phyloP scores from a whole-genome alignment of 2,888 invertebrate species.

The Halocaridina rubra region DNA sequence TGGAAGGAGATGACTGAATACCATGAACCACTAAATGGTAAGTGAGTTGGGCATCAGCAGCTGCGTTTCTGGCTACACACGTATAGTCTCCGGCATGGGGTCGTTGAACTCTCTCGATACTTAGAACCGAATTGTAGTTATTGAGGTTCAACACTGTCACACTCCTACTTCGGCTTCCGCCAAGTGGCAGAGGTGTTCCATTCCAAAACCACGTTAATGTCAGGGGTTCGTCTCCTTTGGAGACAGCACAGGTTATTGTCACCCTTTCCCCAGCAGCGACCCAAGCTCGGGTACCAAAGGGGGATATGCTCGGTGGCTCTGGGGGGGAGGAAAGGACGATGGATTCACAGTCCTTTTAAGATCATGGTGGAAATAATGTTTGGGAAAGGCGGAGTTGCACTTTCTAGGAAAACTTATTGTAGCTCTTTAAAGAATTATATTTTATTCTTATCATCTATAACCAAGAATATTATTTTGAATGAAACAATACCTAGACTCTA shows the following conservation, averaged over 20 bases:
- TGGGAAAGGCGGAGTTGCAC: too few relatives aligned
- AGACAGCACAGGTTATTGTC: conserved; percentile 70
- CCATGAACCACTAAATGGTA: conserved; percentile 69
- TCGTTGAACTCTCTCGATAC: conserved; percentile 71
- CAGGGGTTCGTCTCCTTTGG: conserved; percentile 71
- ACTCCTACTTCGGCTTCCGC: conserved; percentile 65
- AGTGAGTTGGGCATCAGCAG: conserved; percentile 65
- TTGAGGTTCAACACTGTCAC: conserved; percentile 66
- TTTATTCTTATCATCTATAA: too few relatives aligned
- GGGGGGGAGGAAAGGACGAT: conserved; percentile 3
- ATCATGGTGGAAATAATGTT: too few relatives aligned
- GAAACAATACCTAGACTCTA: too few relatives aligned
- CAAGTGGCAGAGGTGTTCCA: conserved; percentile 70
- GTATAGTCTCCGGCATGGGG: conserved; percentile 71
- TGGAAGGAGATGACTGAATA: conserved; percentile 67
- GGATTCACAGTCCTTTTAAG: too few relatives aligned
- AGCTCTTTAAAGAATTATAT: too few relatives aligned
- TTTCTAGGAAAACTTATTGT: too few relatives aligned
- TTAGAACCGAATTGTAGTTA: conserved; percentile 69
- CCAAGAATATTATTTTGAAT: too few relatives aligned
- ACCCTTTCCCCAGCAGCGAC: conserved; percentile 68
- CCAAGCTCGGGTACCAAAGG: conserved; percentile 68
- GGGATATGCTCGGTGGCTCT: conserved; percentile 70
- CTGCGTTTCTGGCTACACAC: conserved; percentile 71
- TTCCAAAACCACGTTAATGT: conserved; percentile 72